phyloP scores from a whole-genome alignment of 2,113 vertebrate species.

The Carassius auratus region DNA sequence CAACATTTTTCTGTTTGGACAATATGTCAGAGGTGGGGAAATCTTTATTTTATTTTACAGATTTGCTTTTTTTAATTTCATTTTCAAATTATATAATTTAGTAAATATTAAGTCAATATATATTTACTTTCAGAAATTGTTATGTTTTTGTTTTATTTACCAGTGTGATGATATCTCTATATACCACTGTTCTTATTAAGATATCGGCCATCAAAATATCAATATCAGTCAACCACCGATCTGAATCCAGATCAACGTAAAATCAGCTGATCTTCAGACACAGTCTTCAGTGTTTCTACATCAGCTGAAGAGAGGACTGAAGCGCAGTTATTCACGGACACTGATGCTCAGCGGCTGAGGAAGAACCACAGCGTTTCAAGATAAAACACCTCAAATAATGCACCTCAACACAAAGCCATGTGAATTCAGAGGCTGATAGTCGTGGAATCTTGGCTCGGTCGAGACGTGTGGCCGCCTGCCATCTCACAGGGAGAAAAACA shows the following conservation, averaged over 20 bases:
- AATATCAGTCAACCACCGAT: background rate
- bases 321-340: background rate
- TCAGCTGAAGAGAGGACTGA: background rate
- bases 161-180: too few relatives aligned
- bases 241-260: background rate
- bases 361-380: background rate
- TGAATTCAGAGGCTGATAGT: background rate
- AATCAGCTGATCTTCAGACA: too few relatives aligned
- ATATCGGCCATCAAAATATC: background rate
- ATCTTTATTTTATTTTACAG: too few relatives aligned
- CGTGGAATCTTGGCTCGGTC: conserved; percentile 6
- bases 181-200: too few relatives aligned
- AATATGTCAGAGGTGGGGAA: too few relatives aligned
- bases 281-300: too few relatives aligned
- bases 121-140: too few relatives aligned
- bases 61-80: too few relatives aligned
- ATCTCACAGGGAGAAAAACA: conserved; percentile 18
- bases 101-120: too few relatives aligned
- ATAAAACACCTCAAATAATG: background rate
- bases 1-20: too few relatives aligned
- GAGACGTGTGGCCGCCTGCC: background rate
- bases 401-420: background rate
- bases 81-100: background rate
- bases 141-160: too few relatives aligned
- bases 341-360: too few relatives aligned